A percentile compares a stretch with the other conserved stretches of the same genome.
phyloP scores from a whole-genome alignment of 2,113 vertebrate species.

The Tyto alba region DNA sequence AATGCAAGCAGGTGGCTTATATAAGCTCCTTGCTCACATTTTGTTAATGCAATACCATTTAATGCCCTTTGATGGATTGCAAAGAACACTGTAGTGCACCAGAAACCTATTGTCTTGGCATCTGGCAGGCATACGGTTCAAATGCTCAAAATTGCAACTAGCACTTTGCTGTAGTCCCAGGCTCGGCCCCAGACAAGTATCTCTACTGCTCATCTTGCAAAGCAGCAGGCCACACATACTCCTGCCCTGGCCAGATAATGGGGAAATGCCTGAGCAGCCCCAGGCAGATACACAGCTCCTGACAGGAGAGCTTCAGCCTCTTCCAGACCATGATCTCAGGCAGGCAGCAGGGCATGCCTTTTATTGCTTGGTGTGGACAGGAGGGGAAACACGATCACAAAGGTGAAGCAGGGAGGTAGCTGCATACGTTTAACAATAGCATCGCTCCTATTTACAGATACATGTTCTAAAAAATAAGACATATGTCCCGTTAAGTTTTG shows the following conservation, averaged over 20 bases:
- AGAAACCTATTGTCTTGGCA: neutral
- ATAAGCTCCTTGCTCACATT: neutral
- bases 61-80: neutral
- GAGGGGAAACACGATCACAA: neutral
- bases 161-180: neutral
- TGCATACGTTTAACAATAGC: neutral
- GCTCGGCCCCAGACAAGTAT: neutral
- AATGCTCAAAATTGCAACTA: neutral
- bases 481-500: neutral
- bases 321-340: neutral
- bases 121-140: neutral
- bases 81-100: neutral
- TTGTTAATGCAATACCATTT: neutral
- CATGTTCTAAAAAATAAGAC: neutral
- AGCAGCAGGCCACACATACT: neutral
- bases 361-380: neutral
- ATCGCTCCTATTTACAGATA: neutral
- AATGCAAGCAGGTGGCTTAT: slow-evolving; percentile 16
- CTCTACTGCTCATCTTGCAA: neutral
- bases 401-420: neutral
- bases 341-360: neutral
- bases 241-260: neutral
- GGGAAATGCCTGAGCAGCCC: neutral
- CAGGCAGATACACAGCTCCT: neutral
- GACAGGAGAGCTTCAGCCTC: neutral